Base-by-base conservation (phyloP, 2,113 vertebrate species). In the Arothron firmamentum region DNA sequence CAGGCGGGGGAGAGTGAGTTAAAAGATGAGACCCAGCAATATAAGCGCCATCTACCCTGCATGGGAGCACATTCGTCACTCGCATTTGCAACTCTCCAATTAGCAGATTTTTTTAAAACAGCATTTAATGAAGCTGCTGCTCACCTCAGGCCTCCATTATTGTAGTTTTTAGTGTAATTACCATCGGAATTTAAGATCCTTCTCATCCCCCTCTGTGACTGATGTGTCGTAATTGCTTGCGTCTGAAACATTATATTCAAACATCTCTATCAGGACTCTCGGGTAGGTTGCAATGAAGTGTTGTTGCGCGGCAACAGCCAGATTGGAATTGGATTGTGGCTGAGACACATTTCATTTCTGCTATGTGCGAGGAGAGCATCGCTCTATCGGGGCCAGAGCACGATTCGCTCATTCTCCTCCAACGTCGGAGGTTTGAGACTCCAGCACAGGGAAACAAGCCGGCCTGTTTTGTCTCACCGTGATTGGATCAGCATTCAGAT, bases 181-280 rank as follows among this genome's bases (percentile, higher is more conserved):
- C 69, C 56, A 60, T 52, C 50, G 48, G 59, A 83, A 83, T 82
- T 77, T 69, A 72, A 50, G 59, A 61, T 23, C 56, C 56, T 54
- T 57, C 66, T 67, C 62, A 56, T 43, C 20, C n/a, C 53, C 43
- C 21, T 48, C 79, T 80, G 77, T 81, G 80, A 84, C 67, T 80
- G 77, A 83, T 85, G 75, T 70, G 72, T 78, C 82, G 80, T 83
- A 87, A 85, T 80, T 84, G 75, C 61, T 66, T 65, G 61, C 51
- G 74, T 81, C 80, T 80, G 69, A 70, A 77, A 74, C 76, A 70
- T 80, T 74, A 66, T 68, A 82, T 76, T 79, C 61, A 73, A 65
- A 85, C 81, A 81, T 68, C 74, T 68, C 71, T 59, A 59, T 75
- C 65, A 23, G 62, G 42, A 55, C 68, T 56, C 58, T n/a, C 9